phyloP scores from a whole-genome alignment of 1,140 invertebrate species.

The Marisa cornuarietis region DNA sequence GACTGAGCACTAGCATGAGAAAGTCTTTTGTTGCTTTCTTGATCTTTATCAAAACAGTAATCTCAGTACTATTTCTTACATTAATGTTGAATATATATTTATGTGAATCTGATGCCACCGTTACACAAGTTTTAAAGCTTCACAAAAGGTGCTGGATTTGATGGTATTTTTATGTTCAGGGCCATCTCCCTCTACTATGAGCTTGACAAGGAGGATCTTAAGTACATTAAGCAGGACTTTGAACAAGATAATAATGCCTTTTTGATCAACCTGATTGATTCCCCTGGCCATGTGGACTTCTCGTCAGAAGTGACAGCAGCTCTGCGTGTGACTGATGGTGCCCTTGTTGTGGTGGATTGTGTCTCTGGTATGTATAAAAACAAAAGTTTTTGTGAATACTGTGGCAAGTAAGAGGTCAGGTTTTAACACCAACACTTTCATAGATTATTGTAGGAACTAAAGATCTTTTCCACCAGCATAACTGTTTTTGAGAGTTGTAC shows the following conservation, averaged over 20 bases:
- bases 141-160: too few species aligned
- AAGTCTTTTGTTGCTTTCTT: too few species aligned
- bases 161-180: constrained; percentile 67
- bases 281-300: constrained; percentile 99
- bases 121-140: neutral
- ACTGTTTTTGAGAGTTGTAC: too few species aligned
- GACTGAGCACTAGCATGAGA: too few species aligned
- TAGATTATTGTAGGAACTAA: too few species aligned
- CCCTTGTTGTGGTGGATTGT: constrained; percentile 99
- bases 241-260: constrained; percentile 87
- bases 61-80: neutral
- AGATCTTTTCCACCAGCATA: too few species aligned
- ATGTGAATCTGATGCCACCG: neutral
- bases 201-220: constrained; percentile 88
- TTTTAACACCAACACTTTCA: too few species aligned
- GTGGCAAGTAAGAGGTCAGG: too few species aligned
- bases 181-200: constrained; percentile 99
- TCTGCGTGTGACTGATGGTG: constrained; percentile 98
- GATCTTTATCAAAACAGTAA: too few species aligned
- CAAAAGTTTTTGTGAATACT: too few species aligned
- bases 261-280: constrained; percentile 99
- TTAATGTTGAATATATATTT: neutral
- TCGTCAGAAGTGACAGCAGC: constrained; percentile 99
- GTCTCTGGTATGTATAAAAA: constrained; percentile 82
- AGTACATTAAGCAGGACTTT: constrained; percentile 84